These are phyloP conservation scores for Propithecus perrieri DNA, from an alignment of 2,797 vertebrate genomes.

Conservation along the genomic window DNA sequence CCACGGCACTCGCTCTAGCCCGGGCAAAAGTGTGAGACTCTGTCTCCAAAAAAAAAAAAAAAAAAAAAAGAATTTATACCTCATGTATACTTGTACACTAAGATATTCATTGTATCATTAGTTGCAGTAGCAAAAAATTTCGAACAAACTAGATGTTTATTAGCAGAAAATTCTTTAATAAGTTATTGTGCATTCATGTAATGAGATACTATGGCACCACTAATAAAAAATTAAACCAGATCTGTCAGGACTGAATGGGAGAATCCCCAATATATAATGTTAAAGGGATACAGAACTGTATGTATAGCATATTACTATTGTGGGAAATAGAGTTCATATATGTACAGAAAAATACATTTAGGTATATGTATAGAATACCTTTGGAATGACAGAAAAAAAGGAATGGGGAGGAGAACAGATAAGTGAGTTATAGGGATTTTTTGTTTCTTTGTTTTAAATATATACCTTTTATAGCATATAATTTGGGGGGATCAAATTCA, in stretches of 20 bases:
- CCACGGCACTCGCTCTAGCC: no score
- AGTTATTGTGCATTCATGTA: neutral
- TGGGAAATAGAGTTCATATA: neutral
- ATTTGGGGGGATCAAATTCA: neutral
- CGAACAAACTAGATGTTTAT: neutral
- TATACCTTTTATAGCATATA: neutral
- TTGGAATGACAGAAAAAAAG: neutral
- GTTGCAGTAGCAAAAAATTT: neutral
- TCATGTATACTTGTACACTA: neutral
- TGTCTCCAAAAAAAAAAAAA: no score
- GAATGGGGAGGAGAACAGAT: neutral
- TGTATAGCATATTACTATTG: neutral
- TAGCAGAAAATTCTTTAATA: neutral
- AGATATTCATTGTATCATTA: neutral
- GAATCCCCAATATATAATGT: neutral
- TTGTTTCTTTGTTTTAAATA: neutral
- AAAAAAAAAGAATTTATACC: conserved; percentile 49
- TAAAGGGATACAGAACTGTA: neutral
- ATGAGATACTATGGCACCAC: neutral
- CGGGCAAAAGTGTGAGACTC: no score
- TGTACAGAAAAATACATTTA: neutral
- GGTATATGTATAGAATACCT: neutral
- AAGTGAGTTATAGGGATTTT: neutral
- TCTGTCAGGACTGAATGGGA: neutral
- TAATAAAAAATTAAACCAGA: neutral